phyloP scores from a whole-genome alignment of 2,888 invertebrate genomes.

The Dryomyza anilis region DNA sequence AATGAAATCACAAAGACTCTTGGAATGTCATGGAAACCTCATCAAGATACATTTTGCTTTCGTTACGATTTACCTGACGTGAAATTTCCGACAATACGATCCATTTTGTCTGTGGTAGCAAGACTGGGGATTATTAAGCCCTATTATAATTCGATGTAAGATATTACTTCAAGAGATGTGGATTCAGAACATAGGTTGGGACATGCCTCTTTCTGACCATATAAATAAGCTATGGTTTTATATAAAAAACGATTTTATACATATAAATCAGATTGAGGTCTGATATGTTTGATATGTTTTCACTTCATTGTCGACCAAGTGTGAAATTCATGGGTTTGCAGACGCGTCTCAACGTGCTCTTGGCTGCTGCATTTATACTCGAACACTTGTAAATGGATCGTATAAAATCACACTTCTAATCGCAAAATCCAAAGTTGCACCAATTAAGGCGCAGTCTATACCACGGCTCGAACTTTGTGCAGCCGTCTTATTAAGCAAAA shows the following conservation, averaged over 20 bases:
- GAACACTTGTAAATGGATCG: too few species aligned
- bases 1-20: too few species aligned
- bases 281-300: conserved; percentile 11
- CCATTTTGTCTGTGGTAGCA: neutral
- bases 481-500: too few species aligned
- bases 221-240: neutral
- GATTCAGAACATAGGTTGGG: neutral
- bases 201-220: neutral
- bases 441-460: too few species aligned
- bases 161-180: too few species aligned
- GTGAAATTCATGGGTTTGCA: conserved; percentile 18
- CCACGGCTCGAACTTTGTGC: too few species aligned
- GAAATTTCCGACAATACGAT: too few species aligned
- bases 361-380: neutral
- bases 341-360: conserved; percentile 16
- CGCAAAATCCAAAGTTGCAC: too few species aligned
- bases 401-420: too few species aligned
- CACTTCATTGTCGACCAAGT: neutral
- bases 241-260: neutral
- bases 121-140: neutral
- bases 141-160: too few species aligned
- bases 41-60: neutral
- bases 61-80: neutral
- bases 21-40: neutral
- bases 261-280: neutral